Conservation (phyloP, 2,797 vertebrate species). For the Darevskia nairensis region DNA sequence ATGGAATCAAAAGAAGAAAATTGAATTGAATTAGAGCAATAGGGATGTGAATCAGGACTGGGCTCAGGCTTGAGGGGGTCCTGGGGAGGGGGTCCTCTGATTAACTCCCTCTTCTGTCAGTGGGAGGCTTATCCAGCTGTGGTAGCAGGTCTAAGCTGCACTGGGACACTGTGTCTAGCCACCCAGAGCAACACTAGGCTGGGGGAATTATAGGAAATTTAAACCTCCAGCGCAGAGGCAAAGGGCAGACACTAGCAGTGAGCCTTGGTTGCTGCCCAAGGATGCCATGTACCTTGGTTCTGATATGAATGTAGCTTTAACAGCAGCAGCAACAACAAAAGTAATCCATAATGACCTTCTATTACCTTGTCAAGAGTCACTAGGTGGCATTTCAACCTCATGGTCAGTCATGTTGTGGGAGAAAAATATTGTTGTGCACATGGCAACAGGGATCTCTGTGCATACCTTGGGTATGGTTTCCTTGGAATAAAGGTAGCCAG, state of each 20-base stretch:
- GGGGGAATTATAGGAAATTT: background rate
- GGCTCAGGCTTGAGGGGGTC: too few species aligned
- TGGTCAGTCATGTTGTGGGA: slow-evolving; percentile 24
- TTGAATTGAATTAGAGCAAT: too few species aligned
- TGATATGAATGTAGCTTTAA: background rate
- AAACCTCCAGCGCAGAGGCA: background rate
- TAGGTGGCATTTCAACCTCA: slow-evolving; percentile 79
- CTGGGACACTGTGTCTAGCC: background rate
- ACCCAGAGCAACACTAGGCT: background rate
- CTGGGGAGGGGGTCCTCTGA: background rate
- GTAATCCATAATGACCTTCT: slow-evolving; percentile 35
- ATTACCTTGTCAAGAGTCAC: slow-evolving; percentile 60
- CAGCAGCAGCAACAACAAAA: slow-evolving; percentile 29
- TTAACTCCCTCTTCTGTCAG: background rate
- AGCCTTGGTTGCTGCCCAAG: background rate
- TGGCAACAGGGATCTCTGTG: too few species aligned
- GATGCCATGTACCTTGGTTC: background rate
- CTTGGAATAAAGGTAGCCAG: too few species aligned
- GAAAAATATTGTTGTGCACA: background rate
- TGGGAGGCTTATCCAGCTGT: background rate
- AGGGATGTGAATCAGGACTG: too few species aligned
- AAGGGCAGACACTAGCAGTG: background rate
- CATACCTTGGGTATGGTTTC: too few species aligned
- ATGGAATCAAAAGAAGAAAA: too few species aligned
- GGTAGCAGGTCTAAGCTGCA: background rate